phyloP scores from a whole-genome alignment of 2,113 vertebrate genomes.

The Turnix velox region DNA sequence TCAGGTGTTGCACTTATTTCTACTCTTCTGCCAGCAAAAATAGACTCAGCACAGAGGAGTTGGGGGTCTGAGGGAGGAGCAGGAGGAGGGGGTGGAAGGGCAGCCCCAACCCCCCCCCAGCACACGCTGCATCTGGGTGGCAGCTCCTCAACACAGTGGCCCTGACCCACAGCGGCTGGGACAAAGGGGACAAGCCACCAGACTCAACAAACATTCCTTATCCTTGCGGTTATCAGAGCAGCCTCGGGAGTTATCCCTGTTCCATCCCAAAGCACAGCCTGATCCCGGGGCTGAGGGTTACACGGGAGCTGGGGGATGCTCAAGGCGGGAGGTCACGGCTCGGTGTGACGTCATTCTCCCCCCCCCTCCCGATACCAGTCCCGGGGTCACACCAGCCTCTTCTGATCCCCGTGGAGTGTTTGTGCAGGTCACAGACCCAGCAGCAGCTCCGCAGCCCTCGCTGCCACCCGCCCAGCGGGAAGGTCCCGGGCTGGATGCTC shows the following conservation, averaged over 20 bases:
- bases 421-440: background rate
- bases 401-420: background rate
- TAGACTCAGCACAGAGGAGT: background rate
- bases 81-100: background rate
- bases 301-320: background rate
- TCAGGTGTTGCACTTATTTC: background rate
- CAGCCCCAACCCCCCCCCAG: background rate
- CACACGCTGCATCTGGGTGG: accelerated
- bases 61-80: background rate
- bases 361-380: no score
- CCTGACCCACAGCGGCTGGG: accelerated
- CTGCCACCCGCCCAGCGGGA: accelerated
- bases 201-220: background rate
- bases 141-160: background rate
- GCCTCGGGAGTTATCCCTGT: accelerated
- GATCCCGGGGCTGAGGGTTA: accelerated
- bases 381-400: background rate
- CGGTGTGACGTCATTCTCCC: background rate
- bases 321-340: background rate
- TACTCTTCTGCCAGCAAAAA: background rate
- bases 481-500: background rate
- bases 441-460: background rate
- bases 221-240: background rate
- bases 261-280: no score
- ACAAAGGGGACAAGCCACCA: background rate